Evolutionary conservation across 2,797 vertebrate genomes (phyloP).

Genomic region (Mastacembelus armatus): DNA sequence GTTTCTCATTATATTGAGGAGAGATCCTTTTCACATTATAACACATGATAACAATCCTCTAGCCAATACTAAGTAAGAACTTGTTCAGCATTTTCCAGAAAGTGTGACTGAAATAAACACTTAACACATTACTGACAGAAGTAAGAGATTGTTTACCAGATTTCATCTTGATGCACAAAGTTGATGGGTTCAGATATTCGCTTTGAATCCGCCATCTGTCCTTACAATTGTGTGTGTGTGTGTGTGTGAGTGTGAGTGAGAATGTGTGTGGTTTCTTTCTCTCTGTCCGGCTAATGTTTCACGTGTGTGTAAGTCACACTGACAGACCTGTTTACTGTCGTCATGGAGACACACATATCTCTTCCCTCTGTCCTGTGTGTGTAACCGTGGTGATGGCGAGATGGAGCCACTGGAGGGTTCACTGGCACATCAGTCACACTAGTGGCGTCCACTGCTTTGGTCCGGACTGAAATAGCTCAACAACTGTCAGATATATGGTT

Average conservation of each 20-base stretch:
- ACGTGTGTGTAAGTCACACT: conserved; percentile 62
- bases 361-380: neutral
- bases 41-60: neutral
- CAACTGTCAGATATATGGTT: neutral
- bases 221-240: conserved; percentile 5
- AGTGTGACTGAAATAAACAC: neutral
- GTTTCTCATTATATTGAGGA: neutral
- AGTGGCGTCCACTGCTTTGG: neutral
- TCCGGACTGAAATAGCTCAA: neutral
- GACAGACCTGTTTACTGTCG: conserved; percentile 71
- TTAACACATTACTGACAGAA: neutral
- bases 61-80: neutral
- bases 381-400: conserved; percentile 22
- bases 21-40: neutral
- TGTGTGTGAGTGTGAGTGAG: conserved; percentile 12
- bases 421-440: neutral
- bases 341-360: conserved; percentile 54
- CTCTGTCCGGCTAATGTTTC: conserved; percentile 58
- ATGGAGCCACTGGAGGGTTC: conserved; percentile 9
- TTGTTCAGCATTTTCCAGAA: accelerated
- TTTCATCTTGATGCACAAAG: conserved; percentile 79
- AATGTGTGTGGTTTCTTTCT: conserved; percentile 20
- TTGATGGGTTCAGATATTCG: conserved; percentile 55
- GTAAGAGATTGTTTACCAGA: conserved; percentile 82
- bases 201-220: conserved; percentile 66